Percentiles rank a stretch among this genome's conserved stretches.
phyloP scores from a whole-genome alignment of 2,797 vertebrate genomes.

The Sylvilagus floridanus region DNA sequence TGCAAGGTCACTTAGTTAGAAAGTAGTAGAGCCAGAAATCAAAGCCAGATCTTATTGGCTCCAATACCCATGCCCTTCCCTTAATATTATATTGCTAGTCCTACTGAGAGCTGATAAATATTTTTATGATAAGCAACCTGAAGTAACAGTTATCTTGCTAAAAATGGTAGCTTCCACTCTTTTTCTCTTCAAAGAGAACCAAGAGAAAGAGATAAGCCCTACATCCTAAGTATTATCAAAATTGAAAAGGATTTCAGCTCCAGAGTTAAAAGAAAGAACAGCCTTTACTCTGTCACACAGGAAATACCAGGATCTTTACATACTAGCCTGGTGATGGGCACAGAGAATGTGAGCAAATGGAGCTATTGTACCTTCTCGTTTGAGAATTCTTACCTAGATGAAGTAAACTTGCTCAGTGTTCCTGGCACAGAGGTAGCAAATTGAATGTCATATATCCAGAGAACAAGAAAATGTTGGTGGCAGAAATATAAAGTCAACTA shows the following conservation, averaged over 20 bases:
- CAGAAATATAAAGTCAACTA: constrained; percentile 8
- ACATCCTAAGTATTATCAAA: neutral
- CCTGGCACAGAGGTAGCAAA: neutral
- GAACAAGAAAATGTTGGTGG: neutral
- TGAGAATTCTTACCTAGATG: neutral
- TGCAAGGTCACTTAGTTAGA: neutral
- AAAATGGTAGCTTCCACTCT: constrained; percentile 7
- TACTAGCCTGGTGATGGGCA: neutral
- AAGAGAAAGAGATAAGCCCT: neutral
- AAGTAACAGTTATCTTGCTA: constrained; percentile 26
- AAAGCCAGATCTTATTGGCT: constrained; percentile 1
- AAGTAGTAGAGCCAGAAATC: neutral
- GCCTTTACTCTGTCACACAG: neutral
- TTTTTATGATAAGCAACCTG: neutral
- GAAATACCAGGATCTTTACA: neutral
- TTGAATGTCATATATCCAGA: neutral
- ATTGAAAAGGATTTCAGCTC: neutral
- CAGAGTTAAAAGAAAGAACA: constrained; percentile 6
- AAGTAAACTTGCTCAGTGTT: neutral
- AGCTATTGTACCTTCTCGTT: neutral
- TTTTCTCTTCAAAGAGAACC: constrained; percentile 51
- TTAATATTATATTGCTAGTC: neutral
- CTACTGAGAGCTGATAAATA: neutral
- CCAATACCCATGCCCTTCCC: neutral
- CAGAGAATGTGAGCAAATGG: neutral